Base-by-base conservation (phyloP, 2,888 invertebrate genomes). In the Taenaris catops region DNA sequence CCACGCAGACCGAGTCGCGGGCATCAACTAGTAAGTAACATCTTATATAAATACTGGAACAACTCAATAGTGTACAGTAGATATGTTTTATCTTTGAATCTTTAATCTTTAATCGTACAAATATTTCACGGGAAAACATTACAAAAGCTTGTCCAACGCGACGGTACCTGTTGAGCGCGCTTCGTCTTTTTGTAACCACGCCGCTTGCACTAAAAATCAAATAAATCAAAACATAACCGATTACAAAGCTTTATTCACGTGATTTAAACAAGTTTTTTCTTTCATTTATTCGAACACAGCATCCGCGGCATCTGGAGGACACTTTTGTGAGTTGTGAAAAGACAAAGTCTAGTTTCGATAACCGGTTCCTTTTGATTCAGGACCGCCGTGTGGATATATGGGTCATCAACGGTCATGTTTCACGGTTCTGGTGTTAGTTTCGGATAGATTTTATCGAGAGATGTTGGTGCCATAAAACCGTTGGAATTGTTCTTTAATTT, bases 181-280 rank as follows among this genome's bases (percentile, higher is more conserved):
- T 43, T 63, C 71, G 62, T 72, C 76, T 79, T 79, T 83, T 83
- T 79, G 71, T 72, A 64, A 68, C 58, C 67, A 66, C 68, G 58
- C 63, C 56, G 62, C 52, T 58, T 67, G 70, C 64, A 66, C 73
- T 76, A 81, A 83, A 86, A 83, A 84, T 79, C 74, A 75, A 79
- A 84, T 84, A 86, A 84, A 84, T 84, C 81, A 86, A 80, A 81
- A 83, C 75, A 59, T 63, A 80, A 75, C 80, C 80, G 81, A 83
- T 83, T 74, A 63, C 84, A 84, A 86, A 74, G 69, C 76, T 31
- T 31, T 31, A 31, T 79, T 76, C 72, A 72, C 51, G 55, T 48
- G 45, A 60, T 62, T 67, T 66, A 84, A 83, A 76, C 76, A 53
- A 78, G 74, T 81, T 69, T 69, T 63, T 64, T 58, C n/a, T n/a